Evolutionary conservation across 2,113 vertebrate genomes (phyloP).

Genomic region (Mastomys natalensis): DNA sequence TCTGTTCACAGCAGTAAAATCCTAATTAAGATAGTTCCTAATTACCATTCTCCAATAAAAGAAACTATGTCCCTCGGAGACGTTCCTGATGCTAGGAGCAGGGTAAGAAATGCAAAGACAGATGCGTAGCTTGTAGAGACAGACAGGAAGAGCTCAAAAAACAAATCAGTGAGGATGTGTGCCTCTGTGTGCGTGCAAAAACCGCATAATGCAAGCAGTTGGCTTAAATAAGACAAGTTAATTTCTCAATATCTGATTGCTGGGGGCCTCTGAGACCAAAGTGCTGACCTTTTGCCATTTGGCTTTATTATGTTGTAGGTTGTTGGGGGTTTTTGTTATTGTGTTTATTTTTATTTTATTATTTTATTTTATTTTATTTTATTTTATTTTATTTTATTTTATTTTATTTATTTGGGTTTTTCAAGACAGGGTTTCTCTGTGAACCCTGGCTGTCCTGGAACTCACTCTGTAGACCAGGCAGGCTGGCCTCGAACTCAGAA

Average conservation of each 20-base stretch:
- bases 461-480: no score
- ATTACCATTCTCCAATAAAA: not conserved
- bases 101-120: not conserved
- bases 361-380: not conserved
- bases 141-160: not conserved
- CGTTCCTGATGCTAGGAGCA: not conserved
- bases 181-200: not conserved
- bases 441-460: no score
- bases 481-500: no score
- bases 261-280: not conserved
- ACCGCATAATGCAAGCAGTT: not conserved
- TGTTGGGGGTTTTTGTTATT: not conserved
- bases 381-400: not conserved
- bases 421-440: no score
- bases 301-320: not conserved
- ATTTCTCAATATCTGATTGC: not conserved
- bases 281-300: not conserved
- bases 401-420: not conserved
- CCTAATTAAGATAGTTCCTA: no score
- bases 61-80: not conserved
- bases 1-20: no score
- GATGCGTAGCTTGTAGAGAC: not conserved
- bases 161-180: not conserved
- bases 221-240: not conserved
- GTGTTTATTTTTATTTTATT: not conserved